These are phyloP conservation scores for Chionodraco myersi DNA, from an alignment of 2,113 vertebrate genomes.

Conservation along the genomic window DNA sequence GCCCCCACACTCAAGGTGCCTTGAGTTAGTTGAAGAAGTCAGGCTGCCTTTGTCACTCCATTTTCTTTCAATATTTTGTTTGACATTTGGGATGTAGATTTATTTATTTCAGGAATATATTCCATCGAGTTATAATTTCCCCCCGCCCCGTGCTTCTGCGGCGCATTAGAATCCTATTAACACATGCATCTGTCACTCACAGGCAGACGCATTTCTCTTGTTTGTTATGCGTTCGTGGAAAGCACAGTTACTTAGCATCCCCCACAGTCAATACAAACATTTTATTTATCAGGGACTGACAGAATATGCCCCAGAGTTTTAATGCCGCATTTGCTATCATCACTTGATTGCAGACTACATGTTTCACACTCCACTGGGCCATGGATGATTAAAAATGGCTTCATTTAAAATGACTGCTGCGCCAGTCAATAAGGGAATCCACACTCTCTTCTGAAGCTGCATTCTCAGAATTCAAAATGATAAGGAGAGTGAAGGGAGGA, in stretches of 20 bases:
- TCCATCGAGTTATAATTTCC: constrained; percentile 50
- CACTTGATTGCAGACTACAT: constrained; percentile 75
- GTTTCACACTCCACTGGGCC: constrained; percentile 76
- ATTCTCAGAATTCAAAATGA: constrained; percentile 47
- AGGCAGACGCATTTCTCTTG: constrained; percentile 51
- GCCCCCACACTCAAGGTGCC: constrained; percentile 54
- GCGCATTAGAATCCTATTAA: constrained; percentile 64
- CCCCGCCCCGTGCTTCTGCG: constrained; percentile 1
- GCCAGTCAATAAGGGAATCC: constrained; percentile 36
- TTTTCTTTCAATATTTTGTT: constrained; percentile 66
- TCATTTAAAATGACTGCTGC: constrained; percentile 69
- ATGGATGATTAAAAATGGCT: constrained; percentile 66
- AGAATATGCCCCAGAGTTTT: constrained; percentile 64
- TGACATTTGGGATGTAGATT: constrained; percentile 73
- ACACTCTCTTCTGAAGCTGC: constrained; percentile 30
- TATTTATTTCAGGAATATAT: constrained; percentile 66
- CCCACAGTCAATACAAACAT: constrained; percentile 68
- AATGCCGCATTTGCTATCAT: constrained; percentile 67
- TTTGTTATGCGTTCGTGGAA: constrained; percentile 53
- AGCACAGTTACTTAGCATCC: constrained; percentile 30
- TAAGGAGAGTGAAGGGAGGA: constrained; percentile 26
- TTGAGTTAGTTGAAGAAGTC: constrained; percentile 64
- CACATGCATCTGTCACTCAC: constrained; percentile 67
- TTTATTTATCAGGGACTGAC: constrained; percentile 70
- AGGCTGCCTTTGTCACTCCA: constrained; percentile 58